These are phyloP conservation scores for Pitangus sulphuratus DNA, from an alignment of 2,797 vertebrate species.

Conservation along the genomic window DNA sequence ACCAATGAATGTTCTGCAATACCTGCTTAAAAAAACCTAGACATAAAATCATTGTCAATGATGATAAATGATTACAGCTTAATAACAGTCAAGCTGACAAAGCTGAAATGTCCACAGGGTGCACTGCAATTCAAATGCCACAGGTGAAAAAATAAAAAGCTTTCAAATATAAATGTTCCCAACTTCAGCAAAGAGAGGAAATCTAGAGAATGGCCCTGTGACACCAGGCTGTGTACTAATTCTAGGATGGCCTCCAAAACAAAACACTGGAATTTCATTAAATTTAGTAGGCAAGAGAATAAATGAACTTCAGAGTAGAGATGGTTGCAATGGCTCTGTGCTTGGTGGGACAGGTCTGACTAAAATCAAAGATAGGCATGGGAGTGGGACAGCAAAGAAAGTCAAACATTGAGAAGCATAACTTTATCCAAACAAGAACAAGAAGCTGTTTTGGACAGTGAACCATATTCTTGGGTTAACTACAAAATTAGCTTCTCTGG, in stretches of 20 bases:
- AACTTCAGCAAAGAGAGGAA: neutral
- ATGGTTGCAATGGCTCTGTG: neutral
- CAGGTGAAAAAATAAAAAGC: slow-evolving; percentile 35
- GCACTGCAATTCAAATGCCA: neutral
- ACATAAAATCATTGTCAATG: slow-evolving; percentile 14
- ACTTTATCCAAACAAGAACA: neutral
- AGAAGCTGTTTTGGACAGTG: neutral
- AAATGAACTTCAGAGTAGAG: neutral
- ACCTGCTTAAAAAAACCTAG: slow-evolving; percentile 4
- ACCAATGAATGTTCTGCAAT: slow-evolving; percentile 33
- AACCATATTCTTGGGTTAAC: neutral
- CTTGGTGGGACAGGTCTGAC: neutral
- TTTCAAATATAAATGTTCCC: neutral
- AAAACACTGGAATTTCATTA: neutral
- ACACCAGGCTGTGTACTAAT: neutral
- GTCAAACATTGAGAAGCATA: neutral
- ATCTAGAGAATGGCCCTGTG: neutral
- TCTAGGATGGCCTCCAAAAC: neutral
- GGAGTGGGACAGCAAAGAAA: neutral
- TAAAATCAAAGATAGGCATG: neutral
- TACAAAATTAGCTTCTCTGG: neutral
- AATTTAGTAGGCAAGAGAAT: neutral
- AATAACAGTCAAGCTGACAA: slow-evolving; percentile 50
- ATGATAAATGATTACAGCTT: slow-evolving; percentile 45
- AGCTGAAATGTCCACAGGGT: slow-evolving; percentile 34